These are phyloP conservation scores for Meriones unguiculatus DNA, from an alignment of 2,113 vertebrate species.

Conservation along the genomic window DNA sequence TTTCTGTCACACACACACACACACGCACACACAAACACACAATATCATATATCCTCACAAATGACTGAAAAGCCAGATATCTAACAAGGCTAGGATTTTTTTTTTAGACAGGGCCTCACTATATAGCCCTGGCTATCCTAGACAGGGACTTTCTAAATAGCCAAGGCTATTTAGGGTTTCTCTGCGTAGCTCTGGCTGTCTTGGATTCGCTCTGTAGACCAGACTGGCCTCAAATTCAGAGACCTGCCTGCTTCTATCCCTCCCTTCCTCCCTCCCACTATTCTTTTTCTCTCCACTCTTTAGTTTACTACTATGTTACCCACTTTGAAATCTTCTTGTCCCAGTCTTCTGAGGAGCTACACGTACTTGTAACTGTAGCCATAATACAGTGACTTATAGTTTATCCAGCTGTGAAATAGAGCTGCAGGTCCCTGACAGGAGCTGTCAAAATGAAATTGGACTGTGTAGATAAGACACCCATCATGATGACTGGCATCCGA, in stretches of 20 bases:
- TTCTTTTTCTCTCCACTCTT: not conserved
- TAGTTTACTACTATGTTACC: not conserved
- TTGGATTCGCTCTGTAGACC: not conserved
- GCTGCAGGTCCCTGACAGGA: not conserved
- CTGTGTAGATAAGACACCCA: not conserved
- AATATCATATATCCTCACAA: not conserved
- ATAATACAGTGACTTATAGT: not conserved
- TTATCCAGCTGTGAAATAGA: not conserved
- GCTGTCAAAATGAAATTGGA: not conserved
- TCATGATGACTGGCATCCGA: not conserved
- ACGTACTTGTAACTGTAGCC: not conserved
- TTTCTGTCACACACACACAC: not conserved
- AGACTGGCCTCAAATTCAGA: not conserved
- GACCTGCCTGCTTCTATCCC: not conserved
- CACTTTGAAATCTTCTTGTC: too few species aligned
- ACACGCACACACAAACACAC: not conserved
- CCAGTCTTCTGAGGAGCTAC: not conserved
- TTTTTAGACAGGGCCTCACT: not conserved
- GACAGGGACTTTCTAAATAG: not conserved
- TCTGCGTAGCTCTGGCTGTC: too few species aligned
- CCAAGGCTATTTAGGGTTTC: not conserved
- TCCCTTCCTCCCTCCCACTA: not conserved
- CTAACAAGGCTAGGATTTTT: not conserved
- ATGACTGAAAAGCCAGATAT: not conserved
- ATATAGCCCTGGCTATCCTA: not conserved